Evolutionary conservation across 2,113 vertebrate genomes (phyloP).

Genomic region (Anthoscopus minutus): DNA sequence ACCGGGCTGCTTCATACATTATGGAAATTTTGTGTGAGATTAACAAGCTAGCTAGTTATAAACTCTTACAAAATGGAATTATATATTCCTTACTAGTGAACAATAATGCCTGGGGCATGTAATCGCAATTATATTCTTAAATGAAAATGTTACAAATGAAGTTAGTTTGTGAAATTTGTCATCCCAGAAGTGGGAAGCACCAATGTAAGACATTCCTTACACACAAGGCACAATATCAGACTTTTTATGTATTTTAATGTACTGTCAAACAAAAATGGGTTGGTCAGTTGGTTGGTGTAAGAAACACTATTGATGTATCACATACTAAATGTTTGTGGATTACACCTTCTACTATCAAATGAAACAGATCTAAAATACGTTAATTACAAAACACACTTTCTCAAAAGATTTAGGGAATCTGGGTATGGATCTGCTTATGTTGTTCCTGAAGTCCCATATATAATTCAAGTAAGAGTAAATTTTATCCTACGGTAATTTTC

Average conservation of each 20-base stretch:
- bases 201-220: not conserved
- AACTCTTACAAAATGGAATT: not conserved
- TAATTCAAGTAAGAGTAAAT: slow-evolving; percentile 46
- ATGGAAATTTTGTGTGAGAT: not conserved
- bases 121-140: not conserved
- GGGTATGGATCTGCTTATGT: not conserved
- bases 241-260: slow-evolving; percentile 1
- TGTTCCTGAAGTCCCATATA: not conserved
- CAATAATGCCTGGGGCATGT: not conserved
- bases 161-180: not conserved
- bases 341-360: not conserved
- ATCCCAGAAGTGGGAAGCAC: not conserved
- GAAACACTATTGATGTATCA: not conserved
- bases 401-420: not conserved
- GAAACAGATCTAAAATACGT: not conserved
- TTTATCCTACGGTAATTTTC: slow-evolving; percentile 52
- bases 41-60: not conserved
- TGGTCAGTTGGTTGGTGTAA: not conserved
- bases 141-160: not conserved
- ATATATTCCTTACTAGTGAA: not conserved
- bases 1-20: not conserved
- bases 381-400: not conserved
- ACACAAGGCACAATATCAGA: not conserved
- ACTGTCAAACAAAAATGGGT: not conserved
- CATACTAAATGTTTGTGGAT: not conserved